Evolutionary conservation across 2,888 invertebrate genomes (phyloP).

Genomic region (Gymnocheta viridis): DNA sequence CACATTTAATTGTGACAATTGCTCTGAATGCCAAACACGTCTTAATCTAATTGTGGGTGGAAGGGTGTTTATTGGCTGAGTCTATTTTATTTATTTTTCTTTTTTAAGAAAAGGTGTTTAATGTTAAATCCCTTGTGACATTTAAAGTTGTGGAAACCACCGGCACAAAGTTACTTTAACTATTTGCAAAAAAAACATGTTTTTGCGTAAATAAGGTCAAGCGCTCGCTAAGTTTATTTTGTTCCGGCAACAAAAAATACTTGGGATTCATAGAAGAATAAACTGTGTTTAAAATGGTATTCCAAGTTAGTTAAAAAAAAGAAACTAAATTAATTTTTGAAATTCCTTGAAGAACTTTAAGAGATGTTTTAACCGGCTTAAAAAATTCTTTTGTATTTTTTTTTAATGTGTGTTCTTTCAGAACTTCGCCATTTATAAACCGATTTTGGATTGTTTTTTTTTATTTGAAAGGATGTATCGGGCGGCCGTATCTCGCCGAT

Average conservation of each 20-base stretch:
- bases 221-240: neutral
- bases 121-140: conserved; percentile 51
- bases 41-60: conserved; percentile 34
- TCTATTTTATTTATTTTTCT: neutral
- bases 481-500: no score
- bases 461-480: no score
- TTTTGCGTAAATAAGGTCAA: conserved; percentile 17
- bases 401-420: no score
- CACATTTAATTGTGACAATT: conserved; percentile 68
- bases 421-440: no score
- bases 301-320: no score
- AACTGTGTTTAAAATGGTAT: neutral
- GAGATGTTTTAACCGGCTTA: no score
- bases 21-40: conserved; percentile 68
- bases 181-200: neutral
- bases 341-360: no score
- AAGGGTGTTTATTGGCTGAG: conserved; percentile 33
- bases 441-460: no score
- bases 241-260: neutral
- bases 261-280: neutral
- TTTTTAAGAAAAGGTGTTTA: conserved; percentile 35
- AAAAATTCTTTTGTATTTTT: no score
- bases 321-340: no score
- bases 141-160: conserved; percentile 43
- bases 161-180: conserved; percentile 22